phyloP scores from a whole-genome alignment of 2,888 invertebrate species.

The Agrypnus murinus region DNA sequence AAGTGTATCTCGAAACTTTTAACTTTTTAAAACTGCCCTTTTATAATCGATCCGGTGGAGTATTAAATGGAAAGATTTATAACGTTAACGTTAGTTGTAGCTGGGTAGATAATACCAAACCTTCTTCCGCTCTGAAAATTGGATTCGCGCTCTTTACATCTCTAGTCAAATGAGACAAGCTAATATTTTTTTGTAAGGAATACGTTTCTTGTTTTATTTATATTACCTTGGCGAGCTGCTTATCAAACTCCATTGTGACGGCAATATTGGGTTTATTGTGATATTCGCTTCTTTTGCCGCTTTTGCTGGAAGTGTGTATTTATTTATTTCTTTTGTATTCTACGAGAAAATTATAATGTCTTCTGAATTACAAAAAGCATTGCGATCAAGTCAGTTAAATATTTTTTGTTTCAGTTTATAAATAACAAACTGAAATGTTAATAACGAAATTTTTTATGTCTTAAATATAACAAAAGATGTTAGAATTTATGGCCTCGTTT shows the following conservation, averaged over 20 bases:
- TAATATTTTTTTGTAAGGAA: constrained; percentile 34
- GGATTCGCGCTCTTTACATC: constrained; percentile 31
- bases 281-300: constrained; percentile 6
- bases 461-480: no score
- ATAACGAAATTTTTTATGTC: no score
- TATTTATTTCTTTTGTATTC: neutral
- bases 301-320: neutral
- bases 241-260: constrained; percentile 23
- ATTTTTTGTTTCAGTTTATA: no score
- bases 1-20: no score
- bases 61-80: constrained; percentile 24
- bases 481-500: neutral
- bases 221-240: constrained; percentile 35
- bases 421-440: no score
- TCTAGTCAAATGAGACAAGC: constrained; percentile 34
- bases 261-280: constrained; percentile 20
- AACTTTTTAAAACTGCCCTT: neutral
- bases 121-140: constrained; percentile 23
- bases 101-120: constrained; percentile 25
- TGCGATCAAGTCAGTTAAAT: neutral
- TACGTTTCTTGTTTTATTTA: constrained; percentile 36
- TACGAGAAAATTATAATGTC: constrained; percentile 5
- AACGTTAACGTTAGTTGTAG: constrained; percentile 28
- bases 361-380: neutral
- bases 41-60: constrained; percentile 23